Conservation (phyloP, 92 coral and sea anemone genomes). For the Actinernus sp. region DNA sequence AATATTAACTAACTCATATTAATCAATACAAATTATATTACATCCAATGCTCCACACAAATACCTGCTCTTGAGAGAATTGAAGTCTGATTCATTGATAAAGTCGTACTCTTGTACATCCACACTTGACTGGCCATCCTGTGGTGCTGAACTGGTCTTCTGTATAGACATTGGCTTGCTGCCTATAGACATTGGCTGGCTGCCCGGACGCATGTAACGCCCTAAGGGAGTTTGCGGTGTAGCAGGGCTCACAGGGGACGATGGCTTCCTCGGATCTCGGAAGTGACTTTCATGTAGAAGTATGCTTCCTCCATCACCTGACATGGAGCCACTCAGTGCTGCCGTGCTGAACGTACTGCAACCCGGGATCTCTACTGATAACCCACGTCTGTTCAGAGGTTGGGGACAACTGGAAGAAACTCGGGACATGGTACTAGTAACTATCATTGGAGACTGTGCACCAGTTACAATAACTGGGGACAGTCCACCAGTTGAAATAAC, state of each 20-base stretch:
- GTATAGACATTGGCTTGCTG: slow-evolving; percentile 45
- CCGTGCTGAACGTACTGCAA: slow-evolving; percentile 5
- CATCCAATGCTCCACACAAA: no score
- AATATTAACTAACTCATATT: no score
- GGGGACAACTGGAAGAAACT: slow-evolving; percentile 27
- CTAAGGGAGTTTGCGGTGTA: slow-evolving; percentile 36
- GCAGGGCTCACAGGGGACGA: slow-evolving; percentile 61
- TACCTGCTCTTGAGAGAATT: slow-evolving; percentile 79
- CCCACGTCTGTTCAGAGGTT: background rate
- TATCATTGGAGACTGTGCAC: no score
- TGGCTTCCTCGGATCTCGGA: slow-evolving; percentile 8
- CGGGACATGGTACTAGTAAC: no score
- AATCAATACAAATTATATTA: no score
- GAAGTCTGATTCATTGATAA: slow-evolving; percentile 85
- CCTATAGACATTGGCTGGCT: slow-evolving; percentile 61
- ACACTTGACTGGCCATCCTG: slow-evolving; percentile 71
- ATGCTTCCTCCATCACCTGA: slow-evolving; percentile 42
- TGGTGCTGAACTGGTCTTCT: slow-evolving; percentile 28
- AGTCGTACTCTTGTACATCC: slow-evolving; percentile 81
- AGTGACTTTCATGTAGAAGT: slow-evolving; percentile 49
- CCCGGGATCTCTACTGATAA: slow-evolving; percentile 24
- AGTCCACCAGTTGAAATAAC: no score
- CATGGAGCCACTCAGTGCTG: background rate
- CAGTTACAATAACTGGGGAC: no score
- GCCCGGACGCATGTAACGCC: slow-evolving; percentile 60